These are phyloP conservation scores for Matsumyia berberina DNA, from an alignment of 2,888 invertebrate species.

Conservation along the genomic window DNA sequence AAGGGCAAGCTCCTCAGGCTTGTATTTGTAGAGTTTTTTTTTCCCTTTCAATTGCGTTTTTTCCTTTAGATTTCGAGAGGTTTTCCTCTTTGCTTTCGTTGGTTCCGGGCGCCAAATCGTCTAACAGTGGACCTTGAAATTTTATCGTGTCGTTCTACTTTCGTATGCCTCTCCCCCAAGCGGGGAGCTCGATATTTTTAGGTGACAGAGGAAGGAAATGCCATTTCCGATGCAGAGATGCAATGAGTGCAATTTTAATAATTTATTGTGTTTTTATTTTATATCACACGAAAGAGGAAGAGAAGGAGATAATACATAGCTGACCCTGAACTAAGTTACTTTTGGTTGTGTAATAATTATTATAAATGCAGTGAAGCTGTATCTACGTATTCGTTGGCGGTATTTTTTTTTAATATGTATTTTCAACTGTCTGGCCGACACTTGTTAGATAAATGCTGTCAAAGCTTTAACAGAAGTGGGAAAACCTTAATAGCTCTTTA, in stretches of 20 bases:
- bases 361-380: too few species aligned
- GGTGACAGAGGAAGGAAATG: conserved; percentile 47
- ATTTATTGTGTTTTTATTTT: not conserved
- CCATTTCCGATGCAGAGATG: conserved; percentile 51
- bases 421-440: too few species aligned
- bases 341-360: too few species aligned
- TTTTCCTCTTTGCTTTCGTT: too few species aligned
- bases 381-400: too few species aligned
- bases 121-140: conserved; percentile 60
- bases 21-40: conserved; percentile 25
- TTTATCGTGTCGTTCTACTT: not conserved
- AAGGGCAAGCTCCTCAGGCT: conserved; percentile 16
- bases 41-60: not conserved
- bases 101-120: conserved; percentile 56
- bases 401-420: too few species aligned
- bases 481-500: too few species aligned
- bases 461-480: too few species aligned
- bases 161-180: not conserved
- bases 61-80: not conserved
- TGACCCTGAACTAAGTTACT: not conserved
- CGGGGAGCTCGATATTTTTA: conserved; percentile 9
- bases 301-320: too few species aligned
- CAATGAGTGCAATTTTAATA: conserved; percentile 19
- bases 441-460: too few species aligned
- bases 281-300: not conserved